These are phyloP conservation scores for Melitaea cinxia DNA, from an alignment of 1,140 invertebrate species.

Conservation along the genomic window DNA sequence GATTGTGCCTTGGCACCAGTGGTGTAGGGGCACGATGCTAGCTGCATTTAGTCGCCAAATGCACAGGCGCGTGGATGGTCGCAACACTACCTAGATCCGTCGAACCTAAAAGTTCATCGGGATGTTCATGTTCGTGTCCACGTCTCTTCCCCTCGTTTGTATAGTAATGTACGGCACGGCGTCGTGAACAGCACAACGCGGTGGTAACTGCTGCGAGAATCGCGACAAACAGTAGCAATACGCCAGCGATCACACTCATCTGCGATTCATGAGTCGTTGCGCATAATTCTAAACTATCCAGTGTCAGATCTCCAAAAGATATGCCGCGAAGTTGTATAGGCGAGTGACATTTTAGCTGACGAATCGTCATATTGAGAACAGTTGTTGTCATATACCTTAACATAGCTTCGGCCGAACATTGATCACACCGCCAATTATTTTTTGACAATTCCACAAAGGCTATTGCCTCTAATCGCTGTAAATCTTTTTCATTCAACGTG, in stretches of 20 bases:
- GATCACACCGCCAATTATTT: slow-evolving; percentile 87
- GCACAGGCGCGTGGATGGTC: slow-evolving; percentile 70
- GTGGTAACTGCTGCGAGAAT: slow-evolving; percentile 79
- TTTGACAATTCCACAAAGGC: slow-evolving; percentile 81
- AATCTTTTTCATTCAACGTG: slow-evolving; percentile 82
- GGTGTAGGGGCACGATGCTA: slow-evolving; percentile 57
- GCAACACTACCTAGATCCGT: slow-evolving; percentile 68
- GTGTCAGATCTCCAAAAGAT: slow-evolving; percentile 75
- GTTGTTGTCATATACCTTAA: slow-evolving; percentile 79
- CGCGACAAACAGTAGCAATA: slow-evolving; percentile 81
- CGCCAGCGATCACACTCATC: slow-evolving; percentile 83
- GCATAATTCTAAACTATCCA: slow-evolving; percentile 81
- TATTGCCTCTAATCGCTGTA: slow-evolving; percentile 81
- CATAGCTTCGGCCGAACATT: slow-evolving; percentile 84
- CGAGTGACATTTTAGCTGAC: slow-evolving; percentile 78
- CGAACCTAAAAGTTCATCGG: slow-evolving; percentile 58
- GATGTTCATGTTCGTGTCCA: slow-evolving; percentile 81
- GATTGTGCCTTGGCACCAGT: slow-evolving; percentile 38
- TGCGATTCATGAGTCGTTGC: slow-evolving; percentile 79
- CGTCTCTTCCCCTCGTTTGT: slow-evolving; percentile 86
- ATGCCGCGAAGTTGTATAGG: slow-evolving; percentile 80
- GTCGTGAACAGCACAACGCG: slow-evolving; percentile 82
- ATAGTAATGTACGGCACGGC: slow-evolving; percentile 87
- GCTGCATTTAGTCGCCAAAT: slow-evolving; percentile 63
- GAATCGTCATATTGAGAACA: slow-evolving; percentile 79